Evolutionary conservation across 2,113 vertebrate species (phyloP), one percentile per base, ranked within the genome.

Genomic region (Hiodon alosoides): DNA sequence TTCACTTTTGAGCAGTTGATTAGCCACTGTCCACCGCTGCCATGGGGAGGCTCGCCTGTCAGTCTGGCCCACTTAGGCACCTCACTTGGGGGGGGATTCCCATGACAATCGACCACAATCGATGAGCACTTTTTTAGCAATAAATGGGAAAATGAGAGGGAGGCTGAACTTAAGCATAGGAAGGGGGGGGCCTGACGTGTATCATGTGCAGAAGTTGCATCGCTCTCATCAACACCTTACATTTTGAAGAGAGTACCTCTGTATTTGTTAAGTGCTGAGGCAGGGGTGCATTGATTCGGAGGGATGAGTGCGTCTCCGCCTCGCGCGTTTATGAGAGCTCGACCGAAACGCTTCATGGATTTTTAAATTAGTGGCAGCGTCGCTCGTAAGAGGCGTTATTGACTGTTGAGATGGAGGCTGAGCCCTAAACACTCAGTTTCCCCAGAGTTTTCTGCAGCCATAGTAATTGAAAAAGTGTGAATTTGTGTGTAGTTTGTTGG

Each of bases 301-400:
- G 76, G 76, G 79, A 84, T 76, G 79, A 72, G 81, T 84, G 77
- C 76, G 79, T 59, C 82, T 83, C 77, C 80, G 77, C 75, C 83
- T 70, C 53, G 17, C 66, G 78, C 72, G 78, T 83, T 90, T 90
- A 90, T 90, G 90, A 90, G 87, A 89, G 88, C 84, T 85, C 87
- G 83, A 83, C 86, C 72, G 81, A 81, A 78, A 83, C 17, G 85
- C 90, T 85, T 90, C 86, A 92, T 92, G 87, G 91, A 91, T 92
- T 91, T 92, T 91, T 91, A 90, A 91, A 91, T 92, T 92, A 91
- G 90, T 86, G 87, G 88, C 90, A 90, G 86, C 90, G 90, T 90
- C 90, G 86, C 88, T 88, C 87, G 87, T 91, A 91, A 92, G 91
- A 92, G 91, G 89, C 88, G 86, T 90, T 92, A 92, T 92, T 90